Percentiles rank a stretch among this genome's conserved stretches.
These are phyloP conservation scores for Synergus laeviventris DNA, from an alignment of 2,888 invertebrate species.

Conservation along the genomic window DNA sequence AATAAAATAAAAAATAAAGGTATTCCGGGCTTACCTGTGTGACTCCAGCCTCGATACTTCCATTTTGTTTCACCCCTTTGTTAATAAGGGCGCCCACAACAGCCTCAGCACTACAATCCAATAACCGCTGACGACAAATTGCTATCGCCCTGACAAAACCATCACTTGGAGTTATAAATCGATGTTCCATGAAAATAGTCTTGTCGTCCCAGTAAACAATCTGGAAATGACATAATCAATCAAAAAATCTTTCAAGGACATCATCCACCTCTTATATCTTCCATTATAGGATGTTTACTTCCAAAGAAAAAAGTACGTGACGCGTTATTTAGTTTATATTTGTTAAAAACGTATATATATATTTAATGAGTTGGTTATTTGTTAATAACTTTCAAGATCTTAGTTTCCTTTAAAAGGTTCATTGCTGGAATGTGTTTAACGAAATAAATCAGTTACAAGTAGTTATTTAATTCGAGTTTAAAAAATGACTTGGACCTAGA, in stretches of 20 bases:
- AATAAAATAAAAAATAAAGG: neutral
- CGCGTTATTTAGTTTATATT: neutral
- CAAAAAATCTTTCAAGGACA: neutral
- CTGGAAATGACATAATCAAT: slow-evolving; percentile 75
- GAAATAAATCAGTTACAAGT: too few species aligned
- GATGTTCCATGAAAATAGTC: slow-evolving; percentile 90
- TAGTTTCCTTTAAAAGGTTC: too few species aligned
- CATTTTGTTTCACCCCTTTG: slow-evolving; percentile 71
- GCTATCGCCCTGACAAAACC: slow-evolving; percentile 81
- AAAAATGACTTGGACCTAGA: neutral
- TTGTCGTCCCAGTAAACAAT: slow-evolving; percentile 91
- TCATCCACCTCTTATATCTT: neutral
- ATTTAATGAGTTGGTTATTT: too few species aligned
- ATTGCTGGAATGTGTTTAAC: too few species aligned
- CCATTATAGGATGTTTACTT: neutral
- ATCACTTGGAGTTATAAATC: slow-evolving; percentile 85
- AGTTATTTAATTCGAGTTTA: neutral
- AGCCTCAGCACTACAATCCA: slow-evolving; percentile 76
- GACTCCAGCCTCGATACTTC: slow-evolving; percentile 67
- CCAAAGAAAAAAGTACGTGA: neutral
- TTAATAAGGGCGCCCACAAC: slow-evolving; percentile 75
- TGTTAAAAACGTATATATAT: too few species aligned
- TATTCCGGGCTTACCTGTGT: slow-evolving; percentile 64
- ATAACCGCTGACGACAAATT: slow-evolving; percentile 74
- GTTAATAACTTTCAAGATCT: too few species aligned